Evolutionary conservation across 2,888 invertebrate genomes (phyloP).

Genomic region (Heteromyza rotundicornis): DNA sequence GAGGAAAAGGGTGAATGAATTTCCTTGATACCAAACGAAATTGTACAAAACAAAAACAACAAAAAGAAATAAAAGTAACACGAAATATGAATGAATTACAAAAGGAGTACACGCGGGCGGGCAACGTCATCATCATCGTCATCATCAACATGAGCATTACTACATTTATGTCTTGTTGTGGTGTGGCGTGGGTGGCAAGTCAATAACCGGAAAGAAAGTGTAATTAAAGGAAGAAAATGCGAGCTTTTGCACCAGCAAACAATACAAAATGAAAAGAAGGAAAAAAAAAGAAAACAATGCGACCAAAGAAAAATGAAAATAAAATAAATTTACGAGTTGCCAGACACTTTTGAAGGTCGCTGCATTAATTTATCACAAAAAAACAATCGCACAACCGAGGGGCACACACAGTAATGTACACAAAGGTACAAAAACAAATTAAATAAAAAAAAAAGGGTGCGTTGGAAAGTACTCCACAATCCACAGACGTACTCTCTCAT

Average conservation of each 20-base stretch:
- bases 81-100: conserved; percentile 14
- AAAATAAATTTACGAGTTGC: conserved; percentile 3
- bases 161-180: background rate
- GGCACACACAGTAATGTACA: background rate
- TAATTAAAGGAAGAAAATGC: conserved; percentile 24
- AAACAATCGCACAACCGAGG: background rate
- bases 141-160: too few relatives aligned
- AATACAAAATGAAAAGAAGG: background rate
- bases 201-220: conserved; percentile 27
- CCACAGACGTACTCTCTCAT: too few relatives aligned
- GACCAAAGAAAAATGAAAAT: conserved; percentile 1
- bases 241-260: background rate
- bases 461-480: too few relatives aligned
- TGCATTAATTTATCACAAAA: conserved; percentile 23
- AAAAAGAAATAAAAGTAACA: conserved; percentile 19
- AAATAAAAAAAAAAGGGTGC: background rate
- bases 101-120: background rate
- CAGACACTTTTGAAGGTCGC: conserved; percentile 25
- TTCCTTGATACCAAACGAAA: conserved; percentile 29
- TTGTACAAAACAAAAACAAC: conserved; percentile 20
- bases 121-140: background rate
- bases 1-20: conserved; percentile 34
- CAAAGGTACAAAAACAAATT: background rate
- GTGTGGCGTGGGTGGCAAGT: conserved; percentile 14
- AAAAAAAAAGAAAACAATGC: background rate